These are phyloP conservation scores for Spilosoma lubricipeda DNA, from an alignment of 2,888 invertebrate species.

Conservation along the genomic window DNA sequence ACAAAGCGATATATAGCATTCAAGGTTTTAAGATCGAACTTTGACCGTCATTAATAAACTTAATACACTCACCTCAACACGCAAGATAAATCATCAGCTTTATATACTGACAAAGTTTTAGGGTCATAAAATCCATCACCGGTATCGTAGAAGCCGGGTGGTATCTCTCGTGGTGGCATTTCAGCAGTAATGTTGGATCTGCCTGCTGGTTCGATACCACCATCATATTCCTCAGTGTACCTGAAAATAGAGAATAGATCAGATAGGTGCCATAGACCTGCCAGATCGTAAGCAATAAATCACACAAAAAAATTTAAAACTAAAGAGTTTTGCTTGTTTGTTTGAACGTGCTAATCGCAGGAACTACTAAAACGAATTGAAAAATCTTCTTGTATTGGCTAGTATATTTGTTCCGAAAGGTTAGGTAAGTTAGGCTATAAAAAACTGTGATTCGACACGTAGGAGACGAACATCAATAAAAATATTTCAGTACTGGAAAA, in stretches of 20 bases:
- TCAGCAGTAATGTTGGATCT: constrained; percentile 87
- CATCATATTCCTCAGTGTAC: constrained; percentile 72
- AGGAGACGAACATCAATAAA: too few relatives aligned
- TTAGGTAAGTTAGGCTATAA: too few relatives aligned
- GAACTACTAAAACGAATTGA: too few relatives aligned
- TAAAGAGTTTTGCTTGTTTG: neutral
- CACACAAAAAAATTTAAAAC: neutral
- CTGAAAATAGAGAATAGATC: constrained; percentile 46
- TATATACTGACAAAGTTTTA: constrained; percentile 72
- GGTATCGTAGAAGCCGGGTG: constrained; percentile 89
- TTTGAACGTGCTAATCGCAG: too few relatives aligned
- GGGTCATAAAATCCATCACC: constrained; percentile 91
- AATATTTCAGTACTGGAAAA: too few relatives aligned
- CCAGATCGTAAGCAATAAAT: neutral
- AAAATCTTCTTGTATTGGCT: too few relatives aligned
- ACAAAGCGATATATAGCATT: too few relatives aligned
- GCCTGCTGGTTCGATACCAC: constrained; percentile 89
- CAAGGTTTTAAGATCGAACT: too few relatives aligned
- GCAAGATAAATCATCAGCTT: constrained; percentile 63
- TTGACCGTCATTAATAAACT: too few relatives aligned
- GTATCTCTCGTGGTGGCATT: constrained; percentile 86
- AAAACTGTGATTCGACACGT: too few relatives aligned
- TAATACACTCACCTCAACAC: constrained; percentile 71
- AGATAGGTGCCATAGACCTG: neutral
- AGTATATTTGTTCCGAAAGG: too few relatives aligned